Percentiles rank a stretch among this genome's conserved stretches.
These are phyloP conservation scores for Tursiops truncatus DNA, from an alignment of 2,113 vertebrate species.

Conservation along the genomic window DNA sequence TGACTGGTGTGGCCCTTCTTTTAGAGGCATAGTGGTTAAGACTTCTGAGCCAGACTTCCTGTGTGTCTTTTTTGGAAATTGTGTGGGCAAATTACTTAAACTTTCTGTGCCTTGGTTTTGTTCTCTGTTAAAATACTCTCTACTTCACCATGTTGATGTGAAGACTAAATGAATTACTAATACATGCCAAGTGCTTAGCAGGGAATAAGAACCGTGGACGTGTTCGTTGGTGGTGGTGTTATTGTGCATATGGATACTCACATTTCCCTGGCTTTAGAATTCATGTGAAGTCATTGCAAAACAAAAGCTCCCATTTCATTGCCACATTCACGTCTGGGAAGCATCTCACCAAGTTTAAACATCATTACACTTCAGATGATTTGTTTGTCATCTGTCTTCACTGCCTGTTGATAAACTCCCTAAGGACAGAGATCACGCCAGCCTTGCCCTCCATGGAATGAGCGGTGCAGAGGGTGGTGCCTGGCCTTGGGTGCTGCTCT, in stretches of 20 bases:
- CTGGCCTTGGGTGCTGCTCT: not conserved
- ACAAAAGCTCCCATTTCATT: not conserved
- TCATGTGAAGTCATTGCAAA: not conserved
- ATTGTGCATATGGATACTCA: rapidly evolving
- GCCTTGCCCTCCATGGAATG: not conserved
- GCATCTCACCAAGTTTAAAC: not conserved
- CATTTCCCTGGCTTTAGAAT: not conserved
- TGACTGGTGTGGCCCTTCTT: not conserved
- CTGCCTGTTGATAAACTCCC: rapidly evolving
- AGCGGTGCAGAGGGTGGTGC: not conserved
- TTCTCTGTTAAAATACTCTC: not conserved
- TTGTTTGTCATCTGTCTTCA: not conserved
- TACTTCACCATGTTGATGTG: not conserved
- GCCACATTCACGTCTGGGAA: not conserved
- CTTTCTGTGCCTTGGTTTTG: not conserved
- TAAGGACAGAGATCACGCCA: not conserved
- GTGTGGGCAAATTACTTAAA: not conserved
- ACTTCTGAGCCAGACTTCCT: not conserved
- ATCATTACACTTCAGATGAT: not conserved
- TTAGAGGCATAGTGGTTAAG: not conserved
- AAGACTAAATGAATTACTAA: not conserved
- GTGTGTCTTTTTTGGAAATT: not conserved
- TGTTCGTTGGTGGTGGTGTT: not conserved
- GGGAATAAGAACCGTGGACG: not conserved
- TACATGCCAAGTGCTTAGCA: not conserved